Evolutionary conservation across 2,888 invertebrate genomes (phyloP).

Genomic region (Ctena decussata): DNA sequence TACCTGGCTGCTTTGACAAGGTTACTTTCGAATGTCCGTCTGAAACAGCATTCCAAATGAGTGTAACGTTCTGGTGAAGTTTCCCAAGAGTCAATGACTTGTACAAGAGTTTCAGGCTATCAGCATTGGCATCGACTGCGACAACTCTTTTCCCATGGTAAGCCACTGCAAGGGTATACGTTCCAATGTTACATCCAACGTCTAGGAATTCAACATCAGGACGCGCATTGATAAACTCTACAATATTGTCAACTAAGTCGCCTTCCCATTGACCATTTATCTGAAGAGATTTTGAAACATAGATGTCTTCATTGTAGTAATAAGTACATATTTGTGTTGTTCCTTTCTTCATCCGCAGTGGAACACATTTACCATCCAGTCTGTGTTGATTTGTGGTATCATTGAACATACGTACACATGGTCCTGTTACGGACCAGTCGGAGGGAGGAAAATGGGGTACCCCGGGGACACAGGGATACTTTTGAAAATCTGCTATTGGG

Average conservation of each 20-base stretch:
- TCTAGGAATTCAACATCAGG: constrained; percentile 38
- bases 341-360: background rate
- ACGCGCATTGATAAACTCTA: background rate
- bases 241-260: constrained; percentile 24
- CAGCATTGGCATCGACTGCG: constrained; percentile 42
- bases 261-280: constrained; percentile 40
- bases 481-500: background rate
- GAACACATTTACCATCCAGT: background rate
- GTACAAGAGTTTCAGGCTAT: constrained; percentile 31
- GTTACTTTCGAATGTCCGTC: constrained; percentile 23
- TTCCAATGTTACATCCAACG: constrained; percentile 52
- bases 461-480: background rate
- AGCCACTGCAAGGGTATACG: constrained; percentile 41
- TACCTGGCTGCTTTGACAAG: constrained; percentile 33
- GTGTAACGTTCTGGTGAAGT: constrained; percentile 30
- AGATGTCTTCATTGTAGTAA: constrained; percentile 20
- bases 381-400: background rate
- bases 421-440: background rate
- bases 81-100: constrained; percentile 46
- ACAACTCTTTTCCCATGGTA: constrained; percentile 24
- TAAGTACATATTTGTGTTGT: constrained; percentile 50
- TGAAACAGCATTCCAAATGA: constrained; percentile 63
- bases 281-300: constrained; percentile 22
- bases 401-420: constrained; percentile 12
- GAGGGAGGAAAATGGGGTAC: background rate